Evolutionary conservation across 2,888 invertebrate genomes (phyloP).

Genomic region (Drosophila silvestris): DNA sequence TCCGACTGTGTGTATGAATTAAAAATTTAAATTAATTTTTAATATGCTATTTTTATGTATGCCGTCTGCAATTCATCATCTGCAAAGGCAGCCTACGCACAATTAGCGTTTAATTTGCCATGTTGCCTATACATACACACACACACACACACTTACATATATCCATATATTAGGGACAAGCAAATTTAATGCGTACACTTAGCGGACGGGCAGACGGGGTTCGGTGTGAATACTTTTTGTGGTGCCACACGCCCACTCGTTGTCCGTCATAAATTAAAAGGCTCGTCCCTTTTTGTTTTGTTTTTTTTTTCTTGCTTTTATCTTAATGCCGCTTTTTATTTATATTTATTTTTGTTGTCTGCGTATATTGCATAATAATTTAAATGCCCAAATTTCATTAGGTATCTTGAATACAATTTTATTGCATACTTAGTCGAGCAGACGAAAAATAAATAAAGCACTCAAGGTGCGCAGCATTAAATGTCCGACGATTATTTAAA

Average conservation of each 20-base stretch:
- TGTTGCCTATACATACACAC: conserved; percentile 19
- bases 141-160: conserved; percentile 4
- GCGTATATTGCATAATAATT: conserved; percentile 61
- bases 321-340: conserved; percentile 51
- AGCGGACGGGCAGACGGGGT: not conserved
- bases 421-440: conserved; percentile 65
- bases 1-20: conserved; percentile 57
- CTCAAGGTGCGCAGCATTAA: conserved; percentile 27
- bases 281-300: conserved; percentile 45
- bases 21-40: conserved; percentile 75
- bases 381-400: conserved; percentile 64
- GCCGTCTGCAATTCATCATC: conserved; percentile 61
- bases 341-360: conserved; percentile 16
- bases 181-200: conserved; percentile 31
- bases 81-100: conserved; percentile 61
- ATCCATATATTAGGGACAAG: conserved; percentile 29
- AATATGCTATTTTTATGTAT: conserved; percentile 48
- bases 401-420: conserved; percentile 63
- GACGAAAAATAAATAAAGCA: conserved; percentile 35
- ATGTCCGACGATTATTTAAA: conserved; percentile 58
- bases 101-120: conserved; percentile 76
- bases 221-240: conserved; percentile 21
- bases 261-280: conserved; percentile 69
- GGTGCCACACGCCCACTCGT: conserved; percentile 20
- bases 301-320: conserved; percentile 26